These are phyloP conservation scores for Atrina japonica DNA, from an alignment of 2,888 invertebrate species.

Conservation along the genomic window DNA sequence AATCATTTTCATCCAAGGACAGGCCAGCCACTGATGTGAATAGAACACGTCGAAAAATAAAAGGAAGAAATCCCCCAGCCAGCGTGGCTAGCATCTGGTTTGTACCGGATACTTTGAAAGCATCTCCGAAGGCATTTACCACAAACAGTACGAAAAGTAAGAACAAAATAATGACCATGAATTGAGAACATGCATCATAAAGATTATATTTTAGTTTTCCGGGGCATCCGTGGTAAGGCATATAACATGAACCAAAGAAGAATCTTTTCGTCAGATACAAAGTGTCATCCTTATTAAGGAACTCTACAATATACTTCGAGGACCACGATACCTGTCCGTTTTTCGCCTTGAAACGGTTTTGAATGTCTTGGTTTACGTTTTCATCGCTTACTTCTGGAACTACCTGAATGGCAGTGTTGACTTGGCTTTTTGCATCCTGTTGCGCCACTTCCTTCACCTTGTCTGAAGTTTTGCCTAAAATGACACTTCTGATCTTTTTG, in stretches of 20 bases:
- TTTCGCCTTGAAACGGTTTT: neutral
- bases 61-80: slow-evolving; percentile 53
- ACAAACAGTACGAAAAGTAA: slow-evolving; percentile 52
- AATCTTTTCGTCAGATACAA: slow-evolving; percentile 49
- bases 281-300: slow-evolving; percentile 44
- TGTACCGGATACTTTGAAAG: slow-evolving; percentile 48
- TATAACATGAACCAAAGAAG: slow-evolving; percentile 47
- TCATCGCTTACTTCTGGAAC: neutral
- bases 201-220: slow-evolving; percentile 44
- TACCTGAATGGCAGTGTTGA: slow-evolving; percentile 67
- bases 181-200: slow-evolving; percentile 42
- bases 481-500: slow-evolving; percentile 60
- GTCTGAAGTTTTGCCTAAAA: slow-evolving; percentile 53
- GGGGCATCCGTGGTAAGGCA: slow-evolving; percentile 48
- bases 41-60: slow-evolving; percentile 47
- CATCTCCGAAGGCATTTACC: slow-evolving; percentile 54
- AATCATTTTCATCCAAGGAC: neutral
- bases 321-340: neutral
- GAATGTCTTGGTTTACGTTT: neutral
- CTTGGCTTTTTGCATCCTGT: slow-evolving; percentile 48
- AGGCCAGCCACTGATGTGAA: neutral
- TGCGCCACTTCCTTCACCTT: slow-evolving; percentile 38
- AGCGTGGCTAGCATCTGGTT: slow-evolving; percentile 53
- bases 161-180: slow-evolving; percentile 47
- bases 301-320: slow-evolving; percentile 3